Conservation (phyloP, 2,888 invertebrate species). For the Mongoloraphidia duomilia region DNA sequence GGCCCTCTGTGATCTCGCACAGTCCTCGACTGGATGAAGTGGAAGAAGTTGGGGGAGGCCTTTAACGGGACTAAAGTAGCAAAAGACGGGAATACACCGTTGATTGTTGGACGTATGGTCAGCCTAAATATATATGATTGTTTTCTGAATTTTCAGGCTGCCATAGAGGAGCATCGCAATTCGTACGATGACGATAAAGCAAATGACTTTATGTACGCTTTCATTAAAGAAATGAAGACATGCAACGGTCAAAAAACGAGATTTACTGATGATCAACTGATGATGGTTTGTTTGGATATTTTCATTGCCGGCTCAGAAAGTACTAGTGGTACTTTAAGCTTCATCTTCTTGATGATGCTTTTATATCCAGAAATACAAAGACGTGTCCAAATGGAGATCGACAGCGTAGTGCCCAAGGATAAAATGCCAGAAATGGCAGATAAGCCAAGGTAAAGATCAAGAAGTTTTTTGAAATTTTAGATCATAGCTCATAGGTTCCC, state of each 20-base stretch:
- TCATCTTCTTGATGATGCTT: conserved; percentile 43
- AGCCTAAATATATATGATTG: neutral
- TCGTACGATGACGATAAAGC: conserved; percentile 30
- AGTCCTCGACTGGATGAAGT: too few species aligned
- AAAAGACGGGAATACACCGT: too few species aligned
- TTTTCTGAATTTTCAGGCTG: conserved; percentile 24
- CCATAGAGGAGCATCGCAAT: conserved; percentile 39
- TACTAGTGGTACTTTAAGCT: conserved; percentile 45
- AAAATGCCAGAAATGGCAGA: conserved; percentile 32
- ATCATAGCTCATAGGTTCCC: conserved; percentile 8
- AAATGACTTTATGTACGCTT: conserved; percentile 47
- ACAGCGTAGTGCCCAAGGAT: conserved; percentile 27
- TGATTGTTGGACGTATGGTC: neutral
- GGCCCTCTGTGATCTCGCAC: too few species aligned
- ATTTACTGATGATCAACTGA: conserved; percentile 44
- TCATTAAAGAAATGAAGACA: conserved; percentile 41
- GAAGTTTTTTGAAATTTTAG: conserved; percentile 4
- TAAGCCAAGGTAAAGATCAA: conserved; percentile 28
- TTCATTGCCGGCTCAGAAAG: conserved; percentile 53
- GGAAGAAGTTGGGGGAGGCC: too few species aligned
- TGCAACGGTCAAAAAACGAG: conserved; percentile 21
- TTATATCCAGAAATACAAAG: conserved; percentile 41
- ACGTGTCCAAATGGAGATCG: conserved; percentile 39
- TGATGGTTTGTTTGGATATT: conserved; percentile 49
- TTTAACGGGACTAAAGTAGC: too few species aligned